Evolutionary conservation across 2,113 vertebrate genomes (phyloP).

Genomic region (Scytalopus superciliaris): DNA sequence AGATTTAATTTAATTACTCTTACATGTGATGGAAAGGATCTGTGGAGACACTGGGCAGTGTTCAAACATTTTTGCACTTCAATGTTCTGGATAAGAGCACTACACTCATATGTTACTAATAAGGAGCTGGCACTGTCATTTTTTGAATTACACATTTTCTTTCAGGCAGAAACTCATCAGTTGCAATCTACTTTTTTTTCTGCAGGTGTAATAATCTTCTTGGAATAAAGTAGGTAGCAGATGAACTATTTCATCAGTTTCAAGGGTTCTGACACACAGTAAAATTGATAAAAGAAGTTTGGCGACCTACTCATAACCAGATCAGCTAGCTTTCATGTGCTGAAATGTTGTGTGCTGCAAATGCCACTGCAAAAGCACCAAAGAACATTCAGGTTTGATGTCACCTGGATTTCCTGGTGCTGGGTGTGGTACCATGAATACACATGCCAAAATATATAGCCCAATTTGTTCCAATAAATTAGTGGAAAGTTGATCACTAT

Average conservation of each 20-base stretch:
- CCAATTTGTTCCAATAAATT: not conserved
- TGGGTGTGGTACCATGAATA: not conserved
- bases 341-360: not conserved
- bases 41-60: not conserved
- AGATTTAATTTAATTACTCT: not conserved
- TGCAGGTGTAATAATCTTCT: not conserved
- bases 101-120: not conserved
- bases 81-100: not conserved
- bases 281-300: not conserved
- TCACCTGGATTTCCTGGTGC: not conserved
- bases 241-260: not conserved
- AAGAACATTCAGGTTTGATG: not conserved
- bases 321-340: not conserved
- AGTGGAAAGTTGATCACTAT: not conserved
- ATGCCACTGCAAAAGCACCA: not conserved
- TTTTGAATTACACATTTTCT: rapidly evolving
- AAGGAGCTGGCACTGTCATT: not conserved
- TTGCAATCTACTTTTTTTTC: not conserved
- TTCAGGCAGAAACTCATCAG: not conserved
- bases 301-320: not conserved
- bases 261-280: not conserved
- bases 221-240: not conserved
- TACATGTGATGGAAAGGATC: not conserved
- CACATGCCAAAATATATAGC: not conserved
- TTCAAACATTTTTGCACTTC: not conserved